These are phyloP conservation scores for Beris chalybata DNA, from an alignment of 2,888 invertebrate genomes.

Conservation along the genomic window DNA sequence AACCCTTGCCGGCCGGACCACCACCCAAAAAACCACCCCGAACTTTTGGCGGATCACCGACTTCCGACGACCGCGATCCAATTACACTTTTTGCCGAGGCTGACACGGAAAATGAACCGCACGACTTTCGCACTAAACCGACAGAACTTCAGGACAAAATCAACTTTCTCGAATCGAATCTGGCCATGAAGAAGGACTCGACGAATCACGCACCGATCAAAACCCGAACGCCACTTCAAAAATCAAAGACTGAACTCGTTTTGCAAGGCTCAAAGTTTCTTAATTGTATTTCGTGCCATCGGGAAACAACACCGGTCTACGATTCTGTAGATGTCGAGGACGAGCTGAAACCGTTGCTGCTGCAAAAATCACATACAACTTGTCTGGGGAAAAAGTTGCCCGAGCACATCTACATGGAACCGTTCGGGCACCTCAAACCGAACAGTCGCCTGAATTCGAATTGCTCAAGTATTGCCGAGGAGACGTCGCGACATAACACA, in stretches of 20 bases:
- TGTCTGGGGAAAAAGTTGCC: constrained; percentile 29
- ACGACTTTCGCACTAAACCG: not conserved
- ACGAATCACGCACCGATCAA: constrained; percentile 39
- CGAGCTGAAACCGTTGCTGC: constrained; percentile 38
- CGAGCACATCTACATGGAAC: constrained; percentile 46
- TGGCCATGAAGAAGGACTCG: constrained; percentile 43
- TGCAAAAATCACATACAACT: constrained; percentile 31
- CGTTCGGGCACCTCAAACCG: constrained; percentile 44
- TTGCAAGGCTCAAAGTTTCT: constrained; percentile 41
- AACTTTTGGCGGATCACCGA: constrained; percentile 56
- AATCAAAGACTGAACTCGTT: constrained; percentile 43
- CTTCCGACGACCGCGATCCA: constrained; percentile 32
- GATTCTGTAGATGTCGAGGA: constrained; percentile 41
- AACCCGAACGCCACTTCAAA: constrained; percentile 39
- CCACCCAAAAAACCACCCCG: constrained; percentile 78
- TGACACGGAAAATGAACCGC: not conserved
- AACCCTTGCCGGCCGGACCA: constrained; percentile 69
- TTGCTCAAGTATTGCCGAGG: constrained; percentile 41
- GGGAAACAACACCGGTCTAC: constrained; percentile 40
- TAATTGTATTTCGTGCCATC: constrained; percentile 43
- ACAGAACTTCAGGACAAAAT: constrained; percentile 42
- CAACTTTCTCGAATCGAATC: constrained; percentile 42
- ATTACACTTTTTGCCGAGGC: constrained; percentile 11
- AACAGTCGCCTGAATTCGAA: not conserved
- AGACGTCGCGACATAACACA: constrained; percentile 34